A percentile compares a stretch with the other conserved stretches of the same genome.
phyloP scores from a whole-genome alignment of 2,888 invertebrate species.

The Dynastes tityus region DNA sequence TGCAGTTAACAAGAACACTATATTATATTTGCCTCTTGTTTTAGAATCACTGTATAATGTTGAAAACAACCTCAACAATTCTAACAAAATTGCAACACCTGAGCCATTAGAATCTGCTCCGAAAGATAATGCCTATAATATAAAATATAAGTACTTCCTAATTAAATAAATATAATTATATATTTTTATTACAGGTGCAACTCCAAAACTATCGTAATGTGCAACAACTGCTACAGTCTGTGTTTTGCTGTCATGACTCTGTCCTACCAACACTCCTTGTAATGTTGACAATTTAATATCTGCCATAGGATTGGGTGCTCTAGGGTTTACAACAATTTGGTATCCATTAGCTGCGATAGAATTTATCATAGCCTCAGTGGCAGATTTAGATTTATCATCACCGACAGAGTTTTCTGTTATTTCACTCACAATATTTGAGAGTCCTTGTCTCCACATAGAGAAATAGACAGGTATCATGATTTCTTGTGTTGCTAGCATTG shows the following conservation, averaged over 20 bases:
- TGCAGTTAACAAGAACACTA: slow-evolving; percentile 92
- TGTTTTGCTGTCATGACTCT: slow-evolving; percentile 75
- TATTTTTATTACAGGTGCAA: slow-evolving; percentile 85
- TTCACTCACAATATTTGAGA: slow-evolving; percentile 84
- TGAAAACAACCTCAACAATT: slow-evolving; percentile 90
- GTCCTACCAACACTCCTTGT: slow-evolving; percentile 87
- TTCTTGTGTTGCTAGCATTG: slow-evolving; percentile 83
- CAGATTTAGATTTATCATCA: slow-evolving; percentile 83
- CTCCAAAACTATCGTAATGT: slow-evolving; percentile 92
- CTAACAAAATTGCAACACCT: slow-evolving; percentile 89
- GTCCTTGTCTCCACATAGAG: slow-evolving; percentile 81
- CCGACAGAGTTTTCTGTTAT: slow-evolving; percentile 80
- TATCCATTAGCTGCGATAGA: slow-evolving; percentile 96
- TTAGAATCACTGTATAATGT: slow-evolving; percentile 84
- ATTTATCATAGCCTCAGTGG: slow-evolving; percentile 86
- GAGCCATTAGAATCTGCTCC: slow-evolving; percentile 96
- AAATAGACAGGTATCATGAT: slow-evolving; percentile 92
- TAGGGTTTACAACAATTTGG: slow-evolving; percentile 89
- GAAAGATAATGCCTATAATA: slow-evolving; percentile 82
- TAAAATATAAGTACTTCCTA: slow-evolving; percentile 45
- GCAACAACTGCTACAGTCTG: slow-evolving; percentile 94
- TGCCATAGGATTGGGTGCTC: slow-evolving; percentile 79
- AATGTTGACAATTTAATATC: slow-evolving; percentile 91
- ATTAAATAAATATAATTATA: slow-evolving; percentile 32
- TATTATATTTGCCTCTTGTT: slow-evolving; percentile 82